Conservation (phyloP, 2,797 vertebrate species). For the Tokudaia tokunoshimensis region DNA sequence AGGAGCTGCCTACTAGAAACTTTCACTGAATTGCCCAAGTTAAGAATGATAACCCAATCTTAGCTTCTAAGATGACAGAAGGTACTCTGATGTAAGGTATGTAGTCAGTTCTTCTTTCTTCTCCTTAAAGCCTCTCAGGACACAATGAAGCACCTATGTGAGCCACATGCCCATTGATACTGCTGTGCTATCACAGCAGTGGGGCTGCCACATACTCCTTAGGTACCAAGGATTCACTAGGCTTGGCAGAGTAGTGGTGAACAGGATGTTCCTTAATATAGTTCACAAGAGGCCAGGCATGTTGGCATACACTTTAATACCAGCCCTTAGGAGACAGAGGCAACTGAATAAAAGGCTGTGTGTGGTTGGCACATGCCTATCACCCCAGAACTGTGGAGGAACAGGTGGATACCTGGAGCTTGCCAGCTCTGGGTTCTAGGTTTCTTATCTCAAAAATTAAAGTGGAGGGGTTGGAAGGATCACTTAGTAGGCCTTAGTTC, state of each 20-base stretch:
- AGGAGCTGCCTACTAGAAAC: background rate
- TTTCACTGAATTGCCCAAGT: background rate
- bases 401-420: background rate
- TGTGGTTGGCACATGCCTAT: background rate
- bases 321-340: background rate
- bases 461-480: background rate
- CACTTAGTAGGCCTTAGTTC: background rate
- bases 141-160: no score
- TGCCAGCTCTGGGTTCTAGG: no score
- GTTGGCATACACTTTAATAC: background rate
- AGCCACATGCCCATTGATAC: fast-evolving
- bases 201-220: background rate
- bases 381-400: background rate
- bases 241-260: background rate
- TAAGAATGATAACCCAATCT: background rate
- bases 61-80: background rate
- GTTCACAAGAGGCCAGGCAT: background rate
- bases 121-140: background rate
- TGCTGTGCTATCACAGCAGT: fast-evolving
- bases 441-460: background rate
- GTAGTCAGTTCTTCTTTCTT: background rate
- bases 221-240: background rate
- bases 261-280: background rate
- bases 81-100: background rate
- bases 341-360: background rate